These are phyloP conservation scores for Heliothis virescens DNA, from an alignment of 1,140 invertebrate genomes.

Conservation along the genomic window DNA sequence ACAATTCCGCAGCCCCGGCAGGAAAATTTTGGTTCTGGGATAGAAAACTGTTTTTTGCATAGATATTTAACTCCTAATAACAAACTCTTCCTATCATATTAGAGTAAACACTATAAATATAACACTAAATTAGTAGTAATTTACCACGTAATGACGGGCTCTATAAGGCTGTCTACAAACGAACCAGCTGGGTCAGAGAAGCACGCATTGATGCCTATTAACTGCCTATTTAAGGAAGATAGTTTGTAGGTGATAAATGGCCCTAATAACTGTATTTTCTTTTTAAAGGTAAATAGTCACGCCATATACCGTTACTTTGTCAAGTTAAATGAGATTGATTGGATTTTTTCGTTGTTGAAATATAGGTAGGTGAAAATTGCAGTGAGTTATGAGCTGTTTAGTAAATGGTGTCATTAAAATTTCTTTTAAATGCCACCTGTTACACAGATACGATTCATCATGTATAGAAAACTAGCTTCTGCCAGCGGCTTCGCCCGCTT, in stretches of 20 bases:
- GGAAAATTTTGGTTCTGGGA: not conserved
- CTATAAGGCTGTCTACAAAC: conserved; percentile 8
- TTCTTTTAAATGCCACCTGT: not conserved
- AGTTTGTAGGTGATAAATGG: conserved; percentile 42
- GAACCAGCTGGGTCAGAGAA: not conserved
- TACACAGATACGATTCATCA: too few species aligned
- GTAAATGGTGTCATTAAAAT: not conserved
- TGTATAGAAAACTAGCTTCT: too few species aligned
- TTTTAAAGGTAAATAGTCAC: conserved; percentile 32
- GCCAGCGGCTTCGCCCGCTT: too few species aligned
- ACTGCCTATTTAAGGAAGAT: conserved; percentile 32
- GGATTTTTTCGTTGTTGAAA: conserved; percentile 4
- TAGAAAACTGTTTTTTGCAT: too few species aligned
- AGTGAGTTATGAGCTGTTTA: conserved; percentile 1
- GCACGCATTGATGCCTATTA: conserved; percentile 22
- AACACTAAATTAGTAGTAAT: not conserved
- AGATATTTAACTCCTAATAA: not conserved
- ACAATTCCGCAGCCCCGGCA: too few species aligned
- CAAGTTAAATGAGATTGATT: conserved; percentile 13
- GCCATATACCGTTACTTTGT: conserved; percentile 11
- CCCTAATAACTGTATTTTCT: conserved; percentile 44
- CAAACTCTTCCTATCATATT: not conserved
- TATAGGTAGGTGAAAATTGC: conserved; percentile 9
- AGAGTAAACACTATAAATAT: not conserved
- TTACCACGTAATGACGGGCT: not conserved